phyloP scores from a whole-genome alignment of 2,888 invertebrate genomes.

The Nemurella pictetii region DNA sequence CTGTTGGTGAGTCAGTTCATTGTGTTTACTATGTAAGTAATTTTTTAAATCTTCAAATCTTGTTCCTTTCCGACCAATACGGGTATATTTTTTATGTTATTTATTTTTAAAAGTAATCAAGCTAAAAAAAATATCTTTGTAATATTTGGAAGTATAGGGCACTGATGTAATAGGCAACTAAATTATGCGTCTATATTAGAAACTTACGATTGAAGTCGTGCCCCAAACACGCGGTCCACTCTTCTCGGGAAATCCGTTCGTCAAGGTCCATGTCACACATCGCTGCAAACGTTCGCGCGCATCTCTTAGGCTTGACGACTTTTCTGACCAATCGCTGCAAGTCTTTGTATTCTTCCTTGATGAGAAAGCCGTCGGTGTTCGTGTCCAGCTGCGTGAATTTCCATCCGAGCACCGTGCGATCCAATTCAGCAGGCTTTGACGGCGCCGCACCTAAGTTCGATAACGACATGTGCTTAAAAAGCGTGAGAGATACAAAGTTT shows the following conservation, averaged over 20 bases:
- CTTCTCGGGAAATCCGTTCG: constrained; percentile 73
- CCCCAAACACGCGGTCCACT: constrained; percentile 87
- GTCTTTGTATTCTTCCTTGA: constrained; percentile 80
- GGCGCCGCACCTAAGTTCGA: constrained; percentile 32
- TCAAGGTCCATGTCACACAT: constrained; percentile 86
- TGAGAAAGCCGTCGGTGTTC: constrained; percentile 75
- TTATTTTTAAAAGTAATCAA: too few species aligned
- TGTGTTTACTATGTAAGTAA: too few species aligned
- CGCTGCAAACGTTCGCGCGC: constrained; percentile 85
- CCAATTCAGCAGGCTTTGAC: constrained; percentile 38
- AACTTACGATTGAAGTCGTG: constrained; percentile 76
- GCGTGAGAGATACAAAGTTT: too few species aligned
- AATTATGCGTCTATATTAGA: background rate
- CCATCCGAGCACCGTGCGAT: constrained; percentile 73
- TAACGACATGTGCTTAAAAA: too few species aligned
- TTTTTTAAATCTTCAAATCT: too few species aligned
- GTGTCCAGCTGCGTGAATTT: constrained; percentile 84
- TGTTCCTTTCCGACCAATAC: too few species aligned
- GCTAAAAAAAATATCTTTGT: too few species aligned
- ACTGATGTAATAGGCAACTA: too few species aligned
- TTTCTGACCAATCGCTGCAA: constrained; percentile 82
- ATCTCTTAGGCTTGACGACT: constrained; percentile 85
- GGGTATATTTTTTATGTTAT: too few species aligned
- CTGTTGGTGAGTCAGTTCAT: too few species aligned
- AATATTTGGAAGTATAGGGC: too few species aligned